Evolutionary conservation across 1,140 invertebrate species (phyloP).

Genomic region (Leucophenga varia): DNA sequence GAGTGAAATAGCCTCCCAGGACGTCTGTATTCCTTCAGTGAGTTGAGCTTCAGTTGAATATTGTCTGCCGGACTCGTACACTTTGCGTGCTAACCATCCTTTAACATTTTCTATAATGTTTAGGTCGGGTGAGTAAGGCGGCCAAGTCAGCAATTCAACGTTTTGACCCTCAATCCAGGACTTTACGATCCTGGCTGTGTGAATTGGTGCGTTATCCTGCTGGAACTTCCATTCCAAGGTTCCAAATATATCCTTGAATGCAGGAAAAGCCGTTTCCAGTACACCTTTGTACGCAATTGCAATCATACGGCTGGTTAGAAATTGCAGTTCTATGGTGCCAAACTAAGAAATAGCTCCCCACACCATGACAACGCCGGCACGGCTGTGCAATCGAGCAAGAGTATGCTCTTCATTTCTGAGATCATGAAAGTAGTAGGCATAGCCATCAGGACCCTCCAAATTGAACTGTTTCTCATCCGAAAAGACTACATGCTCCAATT

Average conservation of each 20-base stretch:
- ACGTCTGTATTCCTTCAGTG: background rate
- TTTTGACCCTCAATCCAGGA: background rate
- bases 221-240: conserved; percentile 3
- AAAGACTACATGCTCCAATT: conserved; percentile 4
- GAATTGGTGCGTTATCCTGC: background rate
- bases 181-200: background rate
- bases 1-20: background rate
- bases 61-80: background rate
- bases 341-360: conserved; percentile 1
- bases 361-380: background rate
- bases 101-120: conserved; percentile 3
- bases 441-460: conserved; percentile 7
- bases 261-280: conserved; percentile 2
- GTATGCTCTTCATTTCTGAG: conserved; percentile 10
- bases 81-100: background rate
- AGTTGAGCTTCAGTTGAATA: background rate
- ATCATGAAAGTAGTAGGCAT: conserved; percentile 11
- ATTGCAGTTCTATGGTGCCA: conserved; percentile 1
- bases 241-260: conserved; percentile 1
- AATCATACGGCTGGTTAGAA: background rate
- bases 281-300: background rate
- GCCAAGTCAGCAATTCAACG: background rate
- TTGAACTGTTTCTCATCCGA: conserved; percentile 9
- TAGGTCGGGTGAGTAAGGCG: background rate
- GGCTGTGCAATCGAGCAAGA: conserved; percentile 5